phyloP scores from a whole-genome alignment of 2,888 invertebrate species.

The Sceliomorpha sp. region DNA sequence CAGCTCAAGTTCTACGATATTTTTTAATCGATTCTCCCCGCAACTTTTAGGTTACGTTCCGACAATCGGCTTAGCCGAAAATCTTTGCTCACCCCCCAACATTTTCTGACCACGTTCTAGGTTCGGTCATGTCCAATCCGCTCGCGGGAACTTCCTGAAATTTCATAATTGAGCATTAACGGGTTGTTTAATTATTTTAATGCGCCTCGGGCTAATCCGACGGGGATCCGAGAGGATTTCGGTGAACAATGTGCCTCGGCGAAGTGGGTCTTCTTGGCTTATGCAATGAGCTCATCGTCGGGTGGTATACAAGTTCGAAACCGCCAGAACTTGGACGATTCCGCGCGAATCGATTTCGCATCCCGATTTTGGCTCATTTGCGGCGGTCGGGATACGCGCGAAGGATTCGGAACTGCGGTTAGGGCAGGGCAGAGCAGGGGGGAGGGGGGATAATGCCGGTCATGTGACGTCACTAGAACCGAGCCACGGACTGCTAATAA shows the following conservation, averaged over 20 bases:
- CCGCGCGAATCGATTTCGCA: constrained; percentile 46
- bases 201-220: constrained; percentile 37
- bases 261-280: constrained; percentile 39
- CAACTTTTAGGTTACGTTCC: no score
- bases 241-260: constrained; percentile 36
- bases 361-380: constrained; percentile 45
- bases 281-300: constrained; percentile 45
- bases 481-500: constrained; percentile 52
- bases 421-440: constrained; percentile 35
- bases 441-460: constrained; percentile 48
- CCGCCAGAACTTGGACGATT: constrained; percentile 37
- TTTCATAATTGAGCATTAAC: constrained; percentile 27
- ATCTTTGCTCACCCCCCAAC: no score
- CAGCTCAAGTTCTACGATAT: no score
- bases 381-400: no score
- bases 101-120: no score
- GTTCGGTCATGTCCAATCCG: no score
- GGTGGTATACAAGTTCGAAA: constrained; percentile 44
- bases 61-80: no score
- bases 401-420: no score
- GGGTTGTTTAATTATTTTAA: constrained; percentile 39
- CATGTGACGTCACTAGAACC: constrained; percentile 52
- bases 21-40: no score
- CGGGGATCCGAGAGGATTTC: constrained; percentile 39
- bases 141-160: no score